Percentiles rank a stretch among this genome's conserved stretches.
phyloP scores from a whole-genome alignment of 2,888 invertebrate genomes.

The Junonia oenone region DNA sequence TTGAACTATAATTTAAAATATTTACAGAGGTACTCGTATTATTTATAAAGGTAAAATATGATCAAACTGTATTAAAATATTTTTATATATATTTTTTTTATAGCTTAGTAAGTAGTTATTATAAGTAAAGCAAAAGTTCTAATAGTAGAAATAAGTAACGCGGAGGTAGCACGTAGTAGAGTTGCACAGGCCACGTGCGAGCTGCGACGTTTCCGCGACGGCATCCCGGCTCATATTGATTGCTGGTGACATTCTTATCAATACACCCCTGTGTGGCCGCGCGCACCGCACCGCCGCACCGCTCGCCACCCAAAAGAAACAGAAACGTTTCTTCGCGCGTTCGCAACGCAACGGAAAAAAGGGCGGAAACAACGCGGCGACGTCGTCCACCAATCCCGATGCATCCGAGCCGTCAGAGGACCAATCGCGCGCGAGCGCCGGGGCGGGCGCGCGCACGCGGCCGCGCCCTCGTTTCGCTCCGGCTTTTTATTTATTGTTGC shows the following conservation, averaged over 20 bases:
- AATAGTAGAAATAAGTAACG: neutral
- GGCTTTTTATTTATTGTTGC: conserved; percentile 87
- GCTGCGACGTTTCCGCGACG: conserved; percentile 35
- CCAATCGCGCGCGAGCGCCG: conserved; percentile 66
- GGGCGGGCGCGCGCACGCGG: conserved; percentile 74
- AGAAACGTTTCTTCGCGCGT: conserved; percentile 79
- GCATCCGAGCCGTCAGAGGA: conserved; percentile 42
- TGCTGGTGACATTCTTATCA: conserved; percentile 84
- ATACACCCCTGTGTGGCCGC: conserved; percentile 63
- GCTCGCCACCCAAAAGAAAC: conserved; percentile 80
- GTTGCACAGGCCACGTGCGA: conserved; percentile 1
- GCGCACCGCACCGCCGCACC: conserved; percentile 48
- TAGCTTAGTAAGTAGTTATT: neutral
- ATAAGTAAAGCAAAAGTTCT: neutral
- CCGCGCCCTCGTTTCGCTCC: conserved; percentile 77
- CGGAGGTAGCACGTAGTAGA: neutral
- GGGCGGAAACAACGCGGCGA: conserved; percentile 68
- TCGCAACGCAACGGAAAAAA: conserved; percentile 72
- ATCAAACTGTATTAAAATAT: neutral
- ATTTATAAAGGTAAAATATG: too few species aligned
- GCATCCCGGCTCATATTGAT: conserved; percentile 80
- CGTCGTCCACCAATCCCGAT: conserved; percentile 57
- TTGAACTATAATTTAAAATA: too few species aligned
- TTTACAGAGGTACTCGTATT: too few species aligned
- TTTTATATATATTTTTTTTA: neutral